phyloP scores from a whole-genome alignment of 2,888 invertebrate species.

The Ernsta delagoae region DNA sequence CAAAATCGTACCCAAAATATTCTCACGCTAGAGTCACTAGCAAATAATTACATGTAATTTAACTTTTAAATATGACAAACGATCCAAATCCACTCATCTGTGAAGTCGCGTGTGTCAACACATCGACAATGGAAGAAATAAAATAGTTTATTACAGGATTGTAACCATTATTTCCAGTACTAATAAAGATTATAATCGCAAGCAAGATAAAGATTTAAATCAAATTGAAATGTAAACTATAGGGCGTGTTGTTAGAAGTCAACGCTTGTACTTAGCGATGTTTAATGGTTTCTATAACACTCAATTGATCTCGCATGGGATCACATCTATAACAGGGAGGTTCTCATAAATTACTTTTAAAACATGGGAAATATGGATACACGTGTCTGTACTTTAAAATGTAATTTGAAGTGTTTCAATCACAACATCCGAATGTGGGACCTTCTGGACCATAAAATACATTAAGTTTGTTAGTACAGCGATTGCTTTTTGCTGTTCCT shows the following conservation, averaged over 20 bases:
- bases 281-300: conserved; percentile 81
- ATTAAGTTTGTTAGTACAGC: neutral
- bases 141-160: conserved; percentile 40
- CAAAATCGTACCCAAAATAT: conserved; percentile 39
- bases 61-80: conserved; percentile 79
- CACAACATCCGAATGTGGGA: conserved; percentile 42
- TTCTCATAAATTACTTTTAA: conserved; percentile 60
- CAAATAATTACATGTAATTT: conserved; percentile 70
- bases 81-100: conserved; percentile 74
- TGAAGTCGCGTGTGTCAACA: conserved; percentile 68
- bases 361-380: conserved; percentile 60
- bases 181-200: conserved; percentile 44
- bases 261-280: conserved; percentile 62
- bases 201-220: conserved; percentile 50
- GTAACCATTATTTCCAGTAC: conserved; percentile 5
- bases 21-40: conserved; percentile 72
- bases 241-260: conserved; percentile 63
- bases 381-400: conserved; percentile 60
- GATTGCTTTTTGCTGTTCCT: too few species aligned
- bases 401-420: conserved; percentile 43
- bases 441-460: conserved; percentile 36
- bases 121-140: conserved; percentile 52
- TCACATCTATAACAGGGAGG: conserved; percentile 57
- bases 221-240: conserved; percentile 70
- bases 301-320: conserved; percentile 77